A percentile compares a stretch with the other conserved stretches of the same genome.
These are phyloP conservation scores for Aphaenogaster ashmeadi DNA, from an alignment of 1,140 invertebrate genomes.

Conservation along the genomic window DNA sequence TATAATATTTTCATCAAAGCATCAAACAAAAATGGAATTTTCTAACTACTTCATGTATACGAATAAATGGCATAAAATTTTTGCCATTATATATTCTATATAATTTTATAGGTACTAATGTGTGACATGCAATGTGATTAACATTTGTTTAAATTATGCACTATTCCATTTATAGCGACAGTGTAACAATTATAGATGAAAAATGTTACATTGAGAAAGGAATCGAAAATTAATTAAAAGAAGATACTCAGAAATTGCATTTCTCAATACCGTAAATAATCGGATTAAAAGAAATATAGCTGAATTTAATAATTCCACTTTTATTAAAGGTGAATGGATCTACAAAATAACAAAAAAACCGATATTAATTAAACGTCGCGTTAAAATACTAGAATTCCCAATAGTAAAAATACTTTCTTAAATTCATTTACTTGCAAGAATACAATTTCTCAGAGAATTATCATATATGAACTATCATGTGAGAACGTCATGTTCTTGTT, in stretches of 20 bases:
- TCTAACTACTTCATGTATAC: neutral
- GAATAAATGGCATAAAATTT: neutral
- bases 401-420: conserved; percentile 4
- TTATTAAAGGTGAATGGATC: neutral
- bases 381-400: conserved; percentile 20
- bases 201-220: neutral
- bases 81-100: neutral
- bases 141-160: neutral
- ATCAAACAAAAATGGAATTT: neutral
- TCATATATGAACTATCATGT: neutral
- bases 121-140: neutral
- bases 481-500: conserved; percentile 36
- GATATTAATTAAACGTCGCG: conserved; percentile 44
- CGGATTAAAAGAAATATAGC: conserved; percentile 43
- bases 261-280: conserved; percentile 40
- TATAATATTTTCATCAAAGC: neutral
- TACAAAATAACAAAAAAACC: conserved; percentile 36
- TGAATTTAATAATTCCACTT: conserved; percentile 18
- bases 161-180: neutral
- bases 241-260: conserved; percentile 25
- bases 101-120: neutral
- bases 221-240: conserved; percentile 32
- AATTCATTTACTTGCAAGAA: conserved; percentile 28
- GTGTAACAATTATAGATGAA: neutral
- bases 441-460: conserved; percentile 25